Base-by-base conservation (phyloP, 2,888 invertebrate species). In the Cerceris rybyensis region DNA sequence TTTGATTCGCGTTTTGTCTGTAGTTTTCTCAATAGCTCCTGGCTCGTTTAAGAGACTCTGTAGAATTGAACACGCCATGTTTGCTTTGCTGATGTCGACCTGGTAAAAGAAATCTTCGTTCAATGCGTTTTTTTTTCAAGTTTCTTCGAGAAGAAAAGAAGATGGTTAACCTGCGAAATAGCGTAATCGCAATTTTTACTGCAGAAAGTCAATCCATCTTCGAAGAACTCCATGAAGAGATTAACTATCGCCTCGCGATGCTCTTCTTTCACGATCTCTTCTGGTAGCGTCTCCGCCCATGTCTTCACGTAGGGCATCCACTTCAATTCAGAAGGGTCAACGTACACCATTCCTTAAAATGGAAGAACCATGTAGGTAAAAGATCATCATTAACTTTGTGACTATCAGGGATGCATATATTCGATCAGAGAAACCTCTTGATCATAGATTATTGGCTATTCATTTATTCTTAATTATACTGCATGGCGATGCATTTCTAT, bases 31-130 rank as follows among this genome's bases (percentile, higher is more conserved):
- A 7, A 95, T 93, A 0, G 94, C 94, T 0, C 95, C 95, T 0
- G 95, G 95, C 79, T 95, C 94, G 39, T 93, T 93, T 6, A 98
- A 91, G 73, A 97, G 93, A 1, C 96, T 95, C 67, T 96, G 95
- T 82, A 98, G 90, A 1, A 98, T 93, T 64, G 94, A 94, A 86
- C 97, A 97, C 64, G 97, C 92, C 88, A 97, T 96, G 2, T 94
- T 93, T 0, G 96, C 95, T 93, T 98, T 98, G 83, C 97, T 96
- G 65, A 97, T 95, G 70, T 97, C 96, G 42, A 97, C 97, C 96
- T 96, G 87, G 8, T 9, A 8, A 0, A 1, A 39, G n/a, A 13
- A 28, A 28, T 2, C 28, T 28, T n/a, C 13, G 14, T 28, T 16
- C 0, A 13, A 11, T 4, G 17, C 49, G 46, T 8, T n/a, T 7